Base-by-base conservation (phyloP, 2,888 invertebrate species). In the Dromius quadrimaculatus region DNA sequence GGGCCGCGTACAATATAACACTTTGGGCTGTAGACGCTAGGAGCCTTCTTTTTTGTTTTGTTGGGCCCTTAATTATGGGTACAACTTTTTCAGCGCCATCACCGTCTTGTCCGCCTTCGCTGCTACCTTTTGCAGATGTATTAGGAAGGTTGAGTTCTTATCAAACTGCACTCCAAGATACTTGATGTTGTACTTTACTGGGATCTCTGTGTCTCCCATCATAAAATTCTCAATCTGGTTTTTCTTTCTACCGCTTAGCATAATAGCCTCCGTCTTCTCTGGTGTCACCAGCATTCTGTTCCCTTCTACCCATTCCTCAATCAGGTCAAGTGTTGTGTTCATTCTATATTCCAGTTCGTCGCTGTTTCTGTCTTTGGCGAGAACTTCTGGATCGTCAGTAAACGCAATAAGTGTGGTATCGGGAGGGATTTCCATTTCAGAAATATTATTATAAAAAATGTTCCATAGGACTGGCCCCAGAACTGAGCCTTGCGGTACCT, bases 391-490 rank as follows among this genome's bases (percentile, higher is more conserved):
- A 13, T 62, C 62, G n/a, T 62, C 43, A n/a, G 62, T 43, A 15
- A 32, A 62, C 2, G 22, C 62, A 0, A 62, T 34, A 1, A 41
- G 2, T 28, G 41, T 13, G 20, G 28, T 15, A 1, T 19, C 17
- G 5, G 1, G 9, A 20, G 45, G 45, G 4, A 15, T 13, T 20
- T 6, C 11, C 13, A 36, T 17, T 15, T 20, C n/a, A 0, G 36
- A n/a, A 1, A 59, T 8, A 19, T 11, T 36, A n/a, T 59, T 36
- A 20, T 36, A 59, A 2, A 59, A 34, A 9, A 59, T n/a, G 36
- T 36, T 59, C 59, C 59, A 59, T 2, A 59, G 19, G 2, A 59
- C 36, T 0, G 59, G 59, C 1, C 59, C 59, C n/a, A 59, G 5
- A 1, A 34, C 19, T 4, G 59, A 59, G 2, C 43, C 62, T 13